Conservation (phyloP, 2,888 invertebrate genomes). For the Anoncus sp. region DNA sequence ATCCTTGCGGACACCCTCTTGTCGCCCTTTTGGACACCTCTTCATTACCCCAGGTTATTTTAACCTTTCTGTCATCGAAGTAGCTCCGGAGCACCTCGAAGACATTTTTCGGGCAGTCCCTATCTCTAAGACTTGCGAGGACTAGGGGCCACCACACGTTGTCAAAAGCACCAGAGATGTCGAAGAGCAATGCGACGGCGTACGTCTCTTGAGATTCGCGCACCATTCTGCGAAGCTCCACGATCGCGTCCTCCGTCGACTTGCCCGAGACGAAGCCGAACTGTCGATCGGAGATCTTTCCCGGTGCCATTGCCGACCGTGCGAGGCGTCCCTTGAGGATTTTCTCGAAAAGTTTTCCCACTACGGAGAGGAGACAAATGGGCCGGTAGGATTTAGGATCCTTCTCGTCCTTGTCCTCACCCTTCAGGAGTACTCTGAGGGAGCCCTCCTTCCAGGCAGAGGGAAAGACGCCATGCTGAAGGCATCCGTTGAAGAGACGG, state of each 20-base stretch:
- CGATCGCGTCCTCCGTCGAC: conserved; percentile 59
- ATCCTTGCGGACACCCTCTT: conserved; percentile 59
- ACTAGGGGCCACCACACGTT: conserved; percentile 67
- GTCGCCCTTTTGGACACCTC: conserved; percentile 25
- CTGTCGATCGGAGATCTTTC: conserved; percentile 36
- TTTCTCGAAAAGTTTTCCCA: too few relatives aligned
- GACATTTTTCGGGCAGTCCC: conserved; percentile 47
- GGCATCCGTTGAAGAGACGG: conserved; percentile 35
- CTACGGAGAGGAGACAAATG: conserved; percentile 55
- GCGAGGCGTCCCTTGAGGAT: conserved; percentile 29
- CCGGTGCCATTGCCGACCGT: background rate
- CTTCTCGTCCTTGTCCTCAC: conserved; percentile 36
- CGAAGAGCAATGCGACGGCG: conserved; percentile 50
- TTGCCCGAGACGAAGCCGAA: conserved; percentile 48
- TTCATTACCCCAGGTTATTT: background rate
- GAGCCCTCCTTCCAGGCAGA: conserved; percentile 56
- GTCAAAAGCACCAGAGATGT: conserved; percentile 64
- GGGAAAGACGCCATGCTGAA: conserved; percentile 61
- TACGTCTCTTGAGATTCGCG: conserved; percentile 1
- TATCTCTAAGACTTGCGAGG: conserved; percentile 26
- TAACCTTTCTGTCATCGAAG: background rate
- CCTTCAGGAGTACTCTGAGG: conserved; percentile 52
- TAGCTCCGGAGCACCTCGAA: background rate
- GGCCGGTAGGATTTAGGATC: conserved; percentile 51
- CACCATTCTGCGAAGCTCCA: conserved; percentile 34